phyloP scores from a whole-genome alignment of 2,888 invertebrate species.

The Orthosia cruda region DNA sequence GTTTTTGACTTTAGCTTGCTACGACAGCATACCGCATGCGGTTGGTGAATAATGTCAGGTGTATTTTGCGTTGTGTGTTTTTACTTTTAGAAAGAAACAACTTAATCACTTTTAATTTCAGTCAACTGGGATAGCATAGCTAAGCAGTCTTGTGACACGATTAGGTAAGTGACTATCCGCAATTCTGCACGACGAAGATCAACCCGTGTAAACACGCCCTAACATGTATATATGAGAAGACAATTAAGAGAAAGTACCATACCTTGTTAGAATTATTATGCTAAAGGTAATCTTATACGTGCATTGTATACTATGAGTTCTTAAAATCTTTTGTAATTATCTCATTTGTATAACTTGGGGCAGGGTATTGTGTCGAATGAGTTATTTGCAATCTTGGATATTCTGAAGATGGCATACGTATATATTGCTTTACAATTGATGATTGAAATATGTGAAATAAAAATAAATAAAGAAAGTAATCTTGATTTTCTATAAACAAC shows the following conservation, averaged over 20 bases:
- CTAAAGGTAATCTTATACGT: constrained; percentile 79
- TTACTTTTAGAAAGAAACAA: too few species aligned
- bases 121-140: not conserved
- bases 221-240: constrained; percentile 77
- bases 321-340: constrained; percentile 54
- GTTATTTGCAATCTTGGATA: constrained; percentile 36
- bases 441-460: not conserved
- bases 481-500: too few species aligned
- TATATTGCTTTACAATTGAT: not conserved
- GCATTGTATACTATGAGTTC: constrained; percentile 70
- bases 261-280: constrained; percentile 84
- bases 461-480: too few species aligned
- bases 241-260: constrained; percentile 85
- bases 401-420: not conserved
- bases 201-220: constrained; percentile 25
- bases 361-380: constrained; percentile 31
- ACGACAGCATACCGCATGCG: rapidly evolving
- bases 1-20: not conserved
- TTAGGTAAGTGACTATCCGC: not conserved
- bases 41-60: not conserved
- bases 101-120: not conserved
- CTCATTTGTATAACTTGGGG: constrained; percentile 53
- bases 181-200: not conserved
- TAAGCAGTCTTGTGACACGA: not conserved
- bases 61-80: too few species aligned